A percentile compares a stretch with the other conserved stretches of the same genome.
Conservation (phyloP, 2,113 vertebrate species). For the Okapia johnstoni region DNA sequence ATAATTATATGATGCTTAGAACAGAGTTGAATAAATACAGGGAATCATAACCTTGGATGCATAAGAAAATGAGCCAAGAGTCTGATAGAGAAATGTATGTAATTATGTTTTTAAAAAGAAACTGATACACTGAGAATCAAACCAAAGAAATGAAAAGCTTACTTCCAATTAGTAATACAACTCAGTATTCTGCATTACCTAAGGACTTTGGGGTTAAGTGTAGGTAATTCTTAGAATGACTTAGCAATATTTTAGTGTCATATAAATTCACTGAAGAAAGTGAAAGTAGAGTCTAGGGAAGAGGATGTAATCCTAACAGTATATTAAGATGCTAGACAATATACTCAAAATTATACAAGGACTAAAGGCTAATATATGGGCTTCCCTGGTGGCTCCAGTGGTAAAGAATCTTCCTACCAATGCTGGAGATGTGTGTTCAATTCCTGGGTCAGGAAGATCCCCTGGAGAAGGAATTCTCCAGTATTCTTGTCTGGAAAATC, state of each 20-base stretch:
- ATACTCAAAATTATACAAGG: background rate
- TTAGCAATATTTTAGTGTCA: background rate
- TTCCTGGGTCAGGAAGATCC: background rate
- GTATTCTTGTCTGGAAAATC: background rate
- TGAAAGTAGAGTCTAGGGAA: background rate
- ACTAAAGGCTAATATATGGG: background rate
- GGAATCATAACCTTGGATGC: background rate
- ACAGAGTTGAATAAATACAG: slow-evolving; percentile 30
- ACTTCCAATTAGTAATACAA: background rate
- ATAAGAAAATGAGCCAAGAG: slow-evolving; percentile 12
- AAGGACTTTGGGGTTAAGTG: background rate
- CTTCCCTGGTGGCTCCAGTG: background rate
- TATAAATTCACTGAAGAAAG: background rate
- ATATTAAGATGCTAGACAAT: background rate
- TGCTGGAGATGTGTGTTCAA: background rate
- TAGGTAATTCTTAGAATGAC: background rate
- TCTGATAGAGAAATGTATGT: background rate
- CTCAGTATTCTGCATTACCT: background rate
- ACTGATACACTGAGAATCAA: background rate
- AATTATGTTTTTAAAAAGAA: slow-evolving; percentile 14
- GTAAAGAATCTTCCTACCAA: background rate
- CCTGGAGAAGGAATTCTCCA: background rate
- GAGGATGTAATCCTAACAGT: background rate
- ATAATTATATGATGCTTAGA: slow-evolving; percentile 40
- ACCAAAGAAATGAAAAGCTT: slow-evolving; percentile 34